Evolutionary conservation across 2,797 vertebrate genomes (phyloP), one percentile per base, ranked within the genome.

Genomic region (Aphelocoma californica): DNA sequence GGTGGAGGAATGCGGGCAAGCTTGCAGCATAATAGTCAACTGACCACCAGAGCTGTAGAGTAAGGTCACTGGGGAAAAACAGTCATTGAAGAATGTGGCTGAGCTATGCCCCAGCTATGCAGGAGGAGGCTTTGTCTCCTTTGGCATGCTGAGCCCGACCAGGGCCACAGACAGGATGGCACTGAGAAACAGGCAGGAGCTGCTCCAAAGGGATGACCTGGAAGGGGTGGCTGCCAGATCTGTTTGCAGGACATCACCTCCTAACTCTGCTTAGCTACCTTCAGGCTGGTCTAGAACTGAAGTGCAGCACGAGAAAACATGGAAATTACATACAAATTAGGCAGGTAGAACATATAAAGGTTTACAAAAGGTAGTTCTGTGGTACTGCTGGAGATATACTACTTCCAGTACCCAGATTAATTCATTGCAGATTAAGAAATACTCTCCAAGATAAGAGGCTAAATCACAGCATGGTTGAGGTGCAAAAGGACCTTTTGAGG

Each of bases 41-140:
- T 97, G 94, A 97, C 94, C 96, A 97, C 94, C 93, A 96, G 92
- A 74, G 86, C 92, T 78, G 88, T n/a, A 61, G 91, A 80, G 85
- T 72, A 96, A 96, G 92, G 95, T 94, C 96, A 96, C 90, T 86
- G 92, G 95, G 95, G 95, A 96, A 90, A 96, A 97, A 64, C 70
- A 94, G 79, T 54, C 95, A 90, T 26, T 94, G 92, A 96, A 95
- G 89, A 97, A 96, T 96, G 93, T 3, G 3, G 86, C 90, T 95
- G 92, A 97, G 92, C 95, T 83, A 95, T 96, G 94, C 86, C 88
- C 96, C 69, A 96, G 88, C 90, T 96, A 96, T 92, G 90, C 61
- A 8, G 85, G 90, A 93, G 91, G 94, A 94, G 90, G 94, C 81
- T 96, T 96, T 96, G 93, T 90, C 92, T 92, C 92, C 77, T 74